Evolutionary conservation across 2,888 invertebrate species (phyloP), one percentile per base, ranked within the genome.

Genomic region (Suillia variegata): DNA sequence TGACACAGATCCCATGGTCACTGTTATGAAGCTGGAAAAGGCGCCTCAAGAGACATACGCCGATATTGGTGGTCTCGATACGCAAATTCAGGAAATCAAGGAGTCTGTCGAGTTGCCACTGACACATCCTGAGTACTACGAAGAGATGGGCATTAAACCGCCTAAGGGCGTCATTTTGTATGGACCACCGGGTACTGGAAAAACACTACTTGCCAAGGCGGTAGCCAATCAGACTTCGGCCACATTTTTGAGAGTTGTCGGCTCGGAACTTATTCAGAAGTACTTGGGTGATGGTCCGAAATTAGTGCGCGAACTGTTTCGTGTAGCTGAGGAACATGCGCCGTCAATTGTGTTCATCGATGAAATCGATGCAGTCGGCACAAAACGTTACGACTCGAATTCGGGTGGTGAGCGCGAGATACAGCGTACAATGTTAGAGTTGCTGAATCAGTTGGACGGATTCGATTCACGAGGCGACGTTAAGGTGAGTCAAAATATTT

Each of bases 1-100:
- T 83, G 98, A 99, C 79, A 98, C 98, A 12, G 99, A 99, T 83
- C 99, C 99, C 3, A 99, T 99, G 98, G 99, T 99, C 2, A 98
- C 98, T 12, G 99, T 99, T 1, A 99, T 99, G 99, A 99, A 99
- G 82, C 84, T 99, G 49, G 99, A 99, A 80, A 99, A 99, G 78
- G 99, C 99, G 8, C 99, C 99, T 1, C 98, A 97, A 80, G 99
- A 99, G 84, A 99, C 98, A 0, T 99, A 99, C 80, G 98, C 98
- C 13, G 99, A 97, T 83, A 98, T 98, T 81, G 98, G 98, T 76
- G 98, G 97, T 15, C 85, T 98, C 12, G 98, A 98, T 78, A 93
- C 93, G 33, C 99, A 99, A 83, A 99, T 99, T 78, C 98, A 96
- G 81, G 94, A 96, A 83, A 96, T 96, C 62, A 96, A 96, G 83